Evolutionary conservation across 2,113 vertebrate genomes (phyloP).

Genomic region (Nematolebias whitei): DNA sequence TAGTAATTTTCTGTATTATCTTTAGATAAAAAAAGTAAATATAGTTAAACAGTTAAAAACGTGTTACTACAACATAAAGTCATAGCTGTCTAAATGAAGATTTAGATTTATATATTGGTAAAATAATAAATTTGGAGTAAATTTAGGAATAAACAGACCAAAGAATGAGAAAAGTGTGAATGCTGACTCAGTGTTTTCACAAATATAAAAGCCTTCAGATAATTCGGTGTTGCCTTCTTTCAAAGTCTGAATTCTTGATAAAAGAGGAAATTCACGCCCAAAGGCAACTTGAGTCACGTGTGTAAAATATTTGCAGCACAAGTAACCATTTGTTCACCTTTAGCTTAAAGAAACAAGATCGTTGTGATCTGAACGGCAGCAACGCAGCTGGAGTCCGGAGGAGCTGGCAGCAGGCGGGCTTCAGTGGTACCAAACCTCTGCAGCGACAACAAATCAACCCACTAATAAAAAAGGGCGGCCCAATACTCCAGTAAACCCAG

Average conservation of each 20-base stretch:
- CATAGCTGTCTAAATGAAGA: no score
- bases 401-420: constrained; percentile 38
- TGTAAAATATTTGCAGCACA: constrained; percentile 19
- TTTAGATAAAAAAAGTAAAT: no score
- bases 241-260: no score
- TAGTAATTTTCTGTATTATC: no score
- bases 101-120: no score
- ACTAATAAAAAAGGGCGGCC: constrained; percentile 12
- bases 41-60: no score
- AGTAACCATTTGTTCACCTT: constrained; percentile 29
- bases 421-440: constrained; percentile 58
- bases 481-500: background rate
- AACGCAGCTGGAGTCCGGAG: constrained; percentile 11
- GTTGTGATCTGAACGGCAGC: constrained; percentile 20
- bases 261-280: constrained; percentile 9
- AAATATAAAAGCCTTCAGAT: no score
- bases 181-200: background rate
- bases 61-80: no score
- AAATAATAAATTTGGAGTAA: background rate
- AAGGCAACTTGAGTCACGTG: background rate
- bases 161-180: background rate
- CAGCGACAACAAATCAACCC: constrained; percentile 60
- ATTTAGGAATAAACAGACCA: background rate
- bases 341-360: constrained; percentile 8
- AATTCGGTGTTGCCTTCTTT: no score